Evolutionary conservation across 1,140 invertebrate genomes (phyloP), one percentile per base, ranked within the genome.

Genomic region (Drosophila dunni): DNA sequence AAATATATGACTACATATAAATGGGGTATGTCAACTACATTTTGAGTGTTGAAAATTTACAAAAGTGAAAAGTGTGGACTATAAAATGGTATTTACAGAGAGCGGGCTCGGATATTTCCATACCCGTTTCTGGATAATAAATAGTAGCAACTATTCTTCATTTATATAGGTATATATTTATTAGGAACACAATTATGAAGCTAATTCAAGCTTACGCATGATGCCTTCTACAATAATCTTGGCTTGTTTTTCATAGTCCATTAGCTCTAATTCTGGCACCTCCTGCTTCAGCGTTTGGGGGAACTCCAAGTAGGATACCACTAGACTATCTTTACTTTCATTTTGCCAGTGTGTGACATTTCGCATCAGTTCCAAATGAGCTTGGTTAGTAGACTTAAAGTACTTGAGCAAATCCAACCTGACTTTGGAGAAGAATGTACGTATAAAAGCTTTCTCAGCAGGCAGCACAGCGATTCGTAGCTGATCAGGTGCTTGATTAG

Each of bases 191-290:
- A 46, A 15, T 13, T 10, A 36, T 34, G 2, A 17, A 15, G 33
- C 2, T 36, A 53, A 9, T 1, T 24, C 3, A 45, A 65, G 8
- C 34, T 51, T 13, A 45, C 38, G 17, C 7, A 67, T 54, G 46
- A 84, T 45, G 1, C 77, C 65, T 7, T 78, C 65, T 0, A 85
- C 7, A 4, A 85, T 29, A 1, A 48, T 61, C 8, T 63, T 80
- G 20, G 66, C 81, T 53, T 81, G 45, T 29, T 64, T 70, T 36
- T 33, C 57, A 42, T 86, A 86, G 29, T 88, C 79, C 72, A 70
- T 82, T 0, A 86, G n/a, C 11, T 73, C 57, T 0, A 86, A 44
- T 54, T 86, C 82, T 1, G 82, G 83, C 3, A 79, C 40, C 15
- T 77, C 42, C 0, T 36, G 15, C 34, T 76, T 57, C 1, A 86